Conservation (phyloP, 2,797 vertebrate genomes). For the Chlorospingus semifuscus region DNA sequence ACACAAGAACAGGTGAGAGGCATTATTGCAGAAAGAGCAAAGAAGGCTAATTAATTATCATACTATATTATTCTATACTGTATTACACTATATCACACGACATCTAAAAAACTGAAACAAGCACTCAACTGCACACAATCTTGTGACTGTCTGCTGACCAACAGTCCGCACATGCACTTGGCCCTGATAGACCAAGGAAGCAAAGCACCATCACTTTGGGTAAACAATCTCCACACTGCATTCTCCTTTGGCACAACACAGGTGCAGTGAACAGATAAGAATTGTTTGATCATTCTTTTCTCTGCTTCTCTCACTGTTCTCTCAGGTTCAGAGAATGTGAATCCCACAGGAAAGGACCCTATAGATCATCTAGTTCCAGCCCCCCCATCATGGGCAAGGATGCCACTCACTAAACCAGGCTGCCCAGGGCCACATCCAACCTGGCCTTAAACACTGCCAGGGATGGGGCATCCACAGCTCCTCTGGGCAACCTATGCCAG, state of each 20-base stretch:
- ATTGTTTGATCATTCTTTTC: neutral
- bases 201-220: neutral
- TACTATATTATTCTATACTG: neutral
- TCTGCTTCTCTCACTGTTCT: neutral
- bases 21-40: neutral
- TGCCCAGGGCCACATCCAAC: neutral
- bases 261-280: neutral
- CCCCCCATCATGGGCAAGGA: neutral
- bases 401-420: neutral
- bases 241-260: neutral
- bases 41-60: neutral
- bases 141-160: neutral
- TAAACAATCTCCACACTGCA: neutral
- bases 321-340: neutral
- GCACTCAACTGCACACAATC: neutral
- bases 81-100: neutral
- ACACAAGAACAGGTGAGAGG: neutral
- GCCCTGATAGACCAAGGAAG: neutral
- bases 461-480: neutral
- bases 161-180: neutral
- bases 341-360: neutral
- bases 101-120: neutral
- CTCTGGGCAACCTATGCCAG: neutral
- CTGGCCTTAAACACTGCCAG: neutral
- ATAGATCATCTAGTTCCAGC: neutral